These are phyloP conservation scores for Clivina fossor DNA, from an alignment of 2,888 invertebrate genomes.

Conservation along the genomic window DNA sequence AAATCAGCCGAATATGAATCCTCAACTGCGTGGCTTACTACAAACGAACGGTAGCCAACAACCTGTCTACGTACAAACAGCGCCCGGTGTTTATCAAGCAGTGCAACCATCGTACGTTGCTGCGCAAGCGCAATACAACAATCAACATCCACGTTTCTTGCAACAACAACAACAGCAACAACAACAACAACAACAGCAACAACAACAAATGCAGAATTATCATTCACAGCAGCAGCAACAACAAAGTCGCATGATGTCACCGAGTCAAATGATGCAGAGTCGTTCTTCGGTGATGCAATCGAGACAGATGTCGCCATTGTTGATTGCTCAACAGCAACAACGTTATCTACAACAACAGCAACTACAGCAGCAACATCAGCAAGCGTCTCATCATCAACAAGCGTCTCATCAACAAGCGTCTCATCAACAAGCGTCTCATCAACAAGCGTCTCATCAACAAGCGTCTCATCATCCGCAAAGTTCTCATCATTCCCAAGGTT, in stretches of 20 bases:
- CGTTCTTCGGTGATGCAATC: slow-evolving; percentile 5
- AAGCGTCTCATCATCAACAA: too few species aligned
- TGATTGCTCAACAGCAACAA: too few species aligned
- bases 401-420: too few species aligned
- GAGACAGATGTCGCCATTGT: too few species aligned
- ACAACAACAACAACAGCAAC: slow-evolving; percentile 44
- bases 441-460: too few species aligned
- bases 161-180: slow-evolving; percentile 35
- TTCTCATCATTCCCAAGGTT: too few species aligned
- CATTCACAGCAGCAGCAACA: slow-evolving; percentile 42
- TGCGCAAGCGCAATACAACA: slow-evolving; percentile 49
- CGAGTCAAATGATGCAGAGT: background rate
- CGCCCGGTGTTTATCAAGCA: slow-evolving; percentile 52
- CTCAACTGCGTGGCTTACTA: slow-evolving; percentile 50
- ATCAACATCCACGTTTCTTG: slow-evolving; percentile 46
- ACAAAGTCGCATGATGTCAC: slow-evolving; percentile 22
- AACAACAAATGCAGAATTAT: slow-evolving; percentile 28
- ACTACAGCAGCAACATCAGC: too few species aligned
- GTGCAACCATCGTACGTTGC: slow-evolving; percentile 49
- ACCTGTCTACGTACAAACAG: slow-evolving; percentile 53
- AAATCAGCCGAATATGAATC: too few species aligned
- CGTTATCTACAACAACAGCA: too few species aligned
- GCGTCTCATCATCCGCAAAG: slow-evolving; percentile 12
- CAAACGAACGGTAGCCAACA: slow-evolving; percentile 45
- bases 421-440: too few species aligned